A percentile compares a stretch with the other conserved stretches of the same genome.
Evolutionary conservation across 2,797 vertebrate genomes (phyloP).

Genomic region (Natrix natrix): DNA sequence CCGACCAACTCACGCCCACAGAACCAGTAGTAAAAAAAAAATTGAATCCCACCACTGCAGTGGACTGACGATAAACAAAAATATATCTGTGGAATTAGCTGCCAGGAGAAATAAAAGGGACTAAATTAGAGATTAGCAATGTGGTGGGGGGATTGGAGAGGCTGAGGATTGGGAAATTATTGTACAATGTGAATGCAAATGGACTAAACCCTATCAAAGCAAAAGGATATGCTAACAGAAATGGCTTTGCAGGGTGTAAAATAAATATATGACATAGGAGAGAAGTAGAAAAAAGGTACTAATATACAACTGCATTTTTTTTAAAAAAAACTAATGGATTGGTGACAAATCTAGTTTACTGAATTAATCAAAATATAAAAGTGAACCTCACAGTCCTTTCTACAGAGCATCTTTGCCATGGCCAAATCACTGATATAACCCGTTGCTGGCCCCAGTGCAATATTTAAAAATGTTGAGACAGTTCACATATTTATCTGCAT

Average conservation of each 20-base stretch:
- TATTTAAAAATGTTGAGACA: neutral
- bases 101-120: neutral
- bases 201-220: neutral
- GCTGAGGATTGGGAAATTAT: neutral
- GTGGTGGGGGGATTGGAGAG: too few species aligned
- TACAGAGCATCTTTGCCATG: neutral
- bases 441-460: neutral
- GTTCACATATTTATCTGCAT: neutral
- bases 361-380: neutral
- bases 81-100: neutral
- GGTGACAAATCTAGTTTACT: neutral
- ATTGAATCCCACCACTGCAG: too few species aligned
- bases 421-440: neutral
- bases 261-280: neutral
- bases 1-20: too few species aligned
- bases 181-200: neutral
- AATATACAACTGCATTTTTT: neutral
- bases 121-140: neutral
- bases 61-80: neutral
- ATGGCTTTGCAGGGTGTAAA: neutral
- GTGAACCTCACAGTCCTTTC: neutral
- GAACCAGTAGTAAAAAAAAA: too few species aligned
- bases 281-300: neutral
- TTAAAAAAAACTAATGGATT: neutral
- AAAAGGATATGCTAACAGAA: neutral